Evolutionary conservation across 2,888 invertebrate species (phyloP).

Genomic region (Pardosa pseudoannulata): DNA sequence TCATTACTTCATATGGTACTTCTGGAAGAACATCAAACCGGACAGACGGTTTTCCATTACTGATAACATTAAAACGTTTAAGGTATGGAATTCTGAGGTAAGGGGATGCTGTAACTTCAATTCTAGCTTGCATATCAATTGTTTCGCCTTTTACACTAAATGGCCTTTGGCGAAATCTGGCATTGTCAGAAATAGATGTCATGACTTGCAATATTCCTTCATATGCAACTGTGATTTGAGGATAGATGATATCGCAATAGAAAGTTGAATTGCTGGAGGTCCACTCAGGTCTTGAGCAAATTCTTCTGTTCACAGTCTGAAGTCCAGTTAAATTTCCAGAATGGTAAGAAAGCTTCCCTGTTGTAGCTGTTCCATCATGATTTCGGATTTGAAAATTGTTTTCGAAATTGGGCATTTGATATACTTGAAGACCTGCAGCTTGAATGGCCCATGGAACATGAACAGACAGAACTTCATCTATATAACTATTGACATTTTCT

Average conservation of each 20-base stretch:
- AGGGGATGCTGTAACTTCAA: constrained; percentile 41
- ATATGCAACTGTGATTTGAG: constrained; percentile 27
- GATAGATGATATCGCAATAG: not conserved
- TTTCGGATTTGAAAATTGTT: constrained; percentile 31
- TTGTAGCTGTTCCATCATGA: constrained; percentile 26
- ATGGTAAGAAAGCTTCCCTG: constrained; percentile 21
- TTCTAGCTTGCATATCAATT: not conserved
- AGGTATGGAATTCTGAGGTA: constrained; percentile 8
- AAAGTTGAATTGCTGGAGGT: constrained; percentile 23
- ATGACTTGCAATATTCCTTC: not conserved
- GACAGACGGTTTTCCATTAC: not conserved
- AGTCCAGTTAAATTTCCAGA: constrained; percentile 51
- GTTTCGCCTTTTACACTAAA: not conserved
- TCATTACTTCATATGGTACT: constrained; percentile 21
- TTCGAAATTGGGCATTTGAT: constrained; percentile 39
- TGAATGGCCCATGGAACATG: constrained; percentile 27
- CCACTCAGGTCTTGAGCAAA: constrained; percentile 25
- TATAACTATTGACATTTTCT: constrained; percentile 16
- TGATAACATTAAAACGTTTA: constrained; percentile 1
- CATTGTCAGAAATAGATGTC: not conserved
- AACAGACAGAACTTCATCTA: constrained; percentile 47
- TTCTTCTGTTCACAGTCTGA: constrained; percentile 15
- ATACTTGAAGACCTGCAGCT: not conserved
- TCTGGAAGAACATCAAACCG: not conserved
- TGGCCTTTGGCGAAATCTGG: not conserved